A percentile compares a stretch with the other conserved stretches of the same genome.
Evolutionary conservation across 2,888 invertebrate genomes (phyloP).

Genomic region (Leptogaster cylindrica): DNA sequence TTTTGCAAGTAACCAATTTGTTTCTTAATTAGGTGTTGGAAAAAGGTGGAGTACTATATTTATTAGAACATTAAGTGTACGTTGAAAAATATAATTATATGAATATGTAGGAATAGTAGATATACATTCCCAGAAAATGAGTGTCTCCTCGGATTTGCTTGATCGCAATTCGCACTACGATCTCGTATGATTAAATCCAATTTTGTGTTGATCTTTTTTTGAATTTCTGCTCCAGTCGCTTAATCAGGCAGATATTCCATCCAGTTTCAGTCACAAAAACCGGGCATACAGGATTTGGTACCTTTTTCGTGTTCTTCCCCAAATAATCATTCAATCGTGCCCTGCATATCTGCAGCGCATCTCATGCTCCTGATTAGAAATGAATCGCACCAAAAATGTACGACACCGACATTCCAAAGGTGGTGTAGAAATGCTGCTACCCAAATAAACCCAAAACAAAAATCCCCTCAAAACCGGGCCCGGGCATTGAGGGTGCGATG

Average conservation of each 20-base stretch:
- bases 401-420: neutral
- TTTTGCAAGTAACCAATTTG: too few relatives aligned
- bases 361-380: conserved; percentile 19
- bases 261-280: conserved; percentile 11
- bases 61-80: too few relatives aligned
- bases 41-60: too few relatives aligned
- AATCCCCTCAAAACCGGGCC: neutral
- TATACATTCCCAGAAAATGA: too few relatives aligned
- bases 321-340: conserved; percentile 27
- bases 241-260: neutral
- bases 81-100: too few relatives aligned
- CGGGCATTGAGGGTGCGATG: conserved; percentile 2
- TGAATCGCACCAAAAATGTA: conserved; percentile 4
- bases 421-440: neutral
- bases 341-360: conserved; percentile 2
- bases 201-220: too few relatives aligned
- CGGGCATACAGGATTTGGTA: conserved; percentile 9
- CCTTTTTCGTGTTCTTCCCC: conserved; percentile 6
- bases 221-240: too few relatives aligned
- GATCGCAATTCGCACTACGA: too few relatives aligned
- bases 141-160: too few relatives aligned
- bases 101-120: too few relatives aligned
- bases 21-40: too few relatives aligned
- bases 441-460: neutral
- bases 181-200: too few relatives aligned